These are phyloP conservation scores for Lasioglossum villosulum DNA, from an alignment of 2,888 invertebrate genomes.

Conservation along the genomic window DNA sequence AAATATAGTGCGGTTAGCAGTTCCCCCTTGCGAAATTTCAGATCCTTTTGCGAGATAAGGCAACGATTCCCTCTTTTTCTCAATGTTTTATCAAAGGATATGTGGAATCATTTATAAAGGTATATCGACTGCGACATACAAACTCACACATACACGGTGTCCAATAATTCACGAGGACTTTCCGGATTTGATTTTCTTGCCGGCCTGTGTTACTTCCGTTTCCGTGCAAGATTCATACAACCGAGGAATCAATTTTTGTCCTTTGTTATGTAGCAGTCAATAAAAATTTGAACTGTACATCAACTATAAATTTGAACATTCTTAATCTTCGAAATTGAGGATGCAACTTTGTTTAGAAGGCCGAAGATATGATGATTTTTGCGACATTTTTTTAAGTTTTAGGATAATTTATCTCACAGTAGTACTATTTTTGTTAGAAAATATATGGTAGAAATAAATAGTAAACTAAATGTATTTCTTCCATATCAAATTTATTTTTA, in stretches of 20 bases:
- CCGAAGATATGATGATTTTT: neutral
- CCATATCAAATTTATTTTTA: no score
- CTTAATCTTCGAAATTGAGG: neutral
- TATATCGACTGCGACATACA: conserved; percentile 9
- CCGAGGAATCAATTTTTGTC: neutral
- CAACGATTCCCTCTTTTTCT: neutral
- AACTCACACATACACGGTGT: neutral
- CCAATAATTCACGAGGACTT: conserved; percentile 39
- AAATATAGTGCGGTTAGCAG: neutral
- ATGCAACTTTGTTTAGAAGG: neutral
- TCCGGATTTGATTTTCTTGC: conserved; percentile 15
- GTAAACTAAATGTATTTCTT: no score
- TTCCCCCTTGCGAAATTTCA: conserved; percentile 1
- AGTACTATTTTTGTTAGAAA: neutral
- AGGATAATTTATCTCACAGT: neutral
- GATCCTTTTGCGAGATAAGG: neutral
- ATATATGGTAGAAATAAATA: no score
- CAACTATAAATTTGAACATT: no score
- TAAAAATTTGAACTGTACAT: neutral
- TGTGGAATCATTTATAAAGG: conserved; percentile 34
- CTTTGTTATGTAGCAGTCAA: neutral
- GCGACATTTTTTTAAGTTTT: neutral
- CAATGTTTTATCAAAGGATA: conserved; percentile 16
- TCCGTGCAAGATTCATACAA: conserved; percentile 13
- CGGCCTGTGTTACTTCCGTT: neutral